Conservation (phyloP, 1,140 invertebrate species). For the Homarus americanus region DNA sequence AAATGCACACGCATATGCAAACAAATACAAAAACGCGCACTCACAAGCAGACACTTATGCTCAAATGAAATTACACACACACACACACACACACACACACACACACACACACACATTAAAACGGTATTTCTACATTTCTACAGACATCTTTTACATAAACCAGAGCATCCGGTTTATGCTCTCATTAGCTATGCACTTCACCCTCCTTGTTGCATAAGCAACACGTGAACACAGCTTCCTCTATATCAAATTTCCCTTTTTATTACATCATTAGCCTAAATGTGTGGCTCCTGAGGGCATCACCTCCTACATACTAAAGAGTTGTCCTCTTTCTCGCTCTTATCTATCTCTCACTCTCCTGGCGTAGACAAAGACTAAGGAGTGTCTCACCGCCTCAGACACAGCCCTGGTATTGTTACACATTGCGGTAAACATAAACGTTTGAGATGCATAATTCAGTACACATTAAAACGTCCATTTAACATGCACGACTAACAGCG, state of each 20-base stretch:
- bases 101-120: slow-evolving; percentile 3
- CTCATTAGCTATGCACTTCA: slow-evolving; percentile 29
- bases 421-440: too few relatives aligned
- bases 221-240: background rate
- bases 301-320: too few relatives aligned
- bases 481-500: too few relatives aligned
- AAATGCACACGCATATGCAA: background rate
- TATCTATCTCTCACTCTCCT: too few relatives aligned
- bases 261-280: slow-evolving; percentile 17
- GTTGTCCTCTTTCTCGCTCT: too few relatives aligned
- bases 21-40: background rate
- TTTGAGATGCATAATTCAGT: too few relatives aligned
- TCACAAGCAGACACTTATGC: background rate
- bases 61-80: background rate
- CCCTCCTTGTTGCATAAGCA: slow-evolving; percentile 8
- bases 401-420: too few relatives aligned
- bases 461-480: too few relatives aligned
- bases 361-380: too few relatives aligned
- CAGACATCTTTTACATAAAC: background rate
- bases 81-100: slow-evolving; percentile 34
- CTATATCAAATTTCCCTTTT: slow-evolving; percentile 40
- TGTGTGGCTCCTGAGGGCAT: background rate
- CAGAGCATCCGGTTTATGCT: background rate
- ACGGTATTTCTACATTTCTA: background rate
- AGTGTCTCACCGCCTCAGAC: too few relatives aligned